Conservation (phyloP, 2,888 invertebrate species). For the Campoplex nolae region DNA sequence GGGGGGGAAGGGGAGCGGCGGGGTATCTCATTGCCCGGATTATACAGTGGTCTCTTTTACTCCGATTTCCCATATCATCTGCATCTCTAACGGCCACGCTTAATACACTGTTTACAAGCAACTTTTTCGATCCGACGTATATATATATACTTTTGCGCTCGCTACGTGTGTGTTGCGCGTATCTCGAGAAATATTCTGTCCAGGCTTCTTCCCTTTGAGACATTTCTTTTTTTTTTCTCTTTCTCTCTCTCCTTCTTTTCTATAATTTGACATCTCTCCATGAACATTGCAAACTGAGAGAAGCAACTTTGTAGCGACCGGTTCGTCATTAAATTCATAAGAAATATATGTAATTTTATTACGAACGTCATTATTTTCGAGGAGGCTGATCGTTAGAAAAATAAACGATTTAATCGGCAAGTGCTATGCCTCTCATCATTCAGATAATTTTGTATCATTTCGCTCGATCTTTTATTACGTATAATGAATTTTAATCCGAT, state of each 20-base stretch:
- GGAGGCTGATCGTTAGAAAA: not conserved
- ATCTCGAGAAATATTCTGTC: constrained; percentile 16
- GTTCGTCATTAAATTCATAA: not conserved
- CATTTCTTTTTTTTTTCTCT: not conserved
- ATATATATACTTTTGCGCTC: too few species aligned
- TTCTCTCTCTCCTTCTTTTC: not conserved
- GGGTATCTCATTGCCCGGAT: constrained; percentile 36
- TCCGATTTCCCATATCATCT: constrained; percentile 33
- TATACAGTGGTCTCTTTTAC: constrained; percentile 27
- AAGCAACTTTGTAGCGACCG: not conserved
- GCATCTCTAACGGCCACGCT: constrained; percentile 49
- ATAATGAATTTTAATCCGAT: not conserved
- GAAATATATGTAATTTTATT: not conserved
- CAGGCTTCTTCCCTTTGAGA: not conserved
- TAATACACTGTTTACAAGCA: constrained; percentile 59
- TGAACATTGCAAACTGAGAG: not conserved
- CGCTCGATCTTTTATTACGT: not conserved
- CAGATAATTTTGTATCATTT: not conserved
- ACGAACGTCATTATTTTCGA: not conserved
- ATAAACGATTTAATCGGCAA: not conserved
- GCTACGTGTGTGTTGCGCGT: not conserved
- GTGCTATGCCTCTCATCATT: not conserved
- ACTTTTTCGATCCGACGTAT: constrained; percentile 29
- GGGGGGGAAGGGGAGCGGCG: not conserved
- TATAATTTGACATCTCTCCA: constrained; percentile 15